Evolutionary conservation across 2,113 vertebrate genomes (phyloP), one percentile per base, ranked within the genome.

Genomic region (Anhinga rufa): DNA sequence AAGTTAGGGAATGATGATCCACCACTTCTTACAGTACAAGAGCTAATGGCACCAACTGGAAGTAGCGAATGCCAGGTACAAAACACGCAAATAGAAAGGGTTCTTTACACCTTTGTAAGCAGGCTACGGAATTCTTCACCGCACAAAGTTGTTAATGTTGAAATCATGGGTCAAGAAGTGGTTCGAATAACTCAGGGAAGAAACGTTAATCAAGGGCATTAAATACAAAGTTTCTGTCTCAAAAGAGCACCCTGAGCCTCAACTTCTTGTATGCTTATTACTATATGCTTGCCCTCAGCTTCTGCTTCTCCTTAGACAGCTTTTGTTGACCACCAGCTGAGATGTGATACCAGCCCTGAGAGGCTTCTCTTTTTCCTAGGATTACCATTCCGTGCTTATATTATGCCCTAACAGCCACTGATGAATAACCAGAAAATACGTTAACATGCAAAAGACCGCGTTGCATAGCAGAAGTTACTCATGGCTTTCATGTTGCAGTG

Each of bases 401-500:
- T 80, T 51, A 36, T 36, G 36, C 9, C 44, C 44, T 31, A 49
- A 71, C 52, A 90, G 54, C 48, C 75, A 82, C 31, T 20, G 54
- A 36, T 13, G 40, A 83, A 38, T 13, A 64, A 21, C 22, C 28
- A 83, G 65, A 58, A 78, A 54, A 51, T 3, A 12, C 0, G 5
- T n/a, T 58, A 4, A 36, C 10, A 12, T 14, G 32, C 24, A 52
- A 48, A 77, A 44, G 34, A 55, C 14, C 17, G 4, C 8, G 24
- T 6, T 40, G 51, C 76, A 17, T 1, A 60, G 36, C 24, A 40
- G 0, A 4, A 88, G 32, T 9, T 76, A 51, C 58, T 70, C 26
- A 61, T 6, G 0, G 0, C 25, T 62, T 55, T 86, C 18, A 1
- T 2, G 2, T 6, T 58, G 64, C 51, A 84, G 60, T 61, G 26